Evolutionary conservation across 2,113 vertebrate genomes (phyloP).

Genomic region (Argyrosomus japonicus): DNA sequence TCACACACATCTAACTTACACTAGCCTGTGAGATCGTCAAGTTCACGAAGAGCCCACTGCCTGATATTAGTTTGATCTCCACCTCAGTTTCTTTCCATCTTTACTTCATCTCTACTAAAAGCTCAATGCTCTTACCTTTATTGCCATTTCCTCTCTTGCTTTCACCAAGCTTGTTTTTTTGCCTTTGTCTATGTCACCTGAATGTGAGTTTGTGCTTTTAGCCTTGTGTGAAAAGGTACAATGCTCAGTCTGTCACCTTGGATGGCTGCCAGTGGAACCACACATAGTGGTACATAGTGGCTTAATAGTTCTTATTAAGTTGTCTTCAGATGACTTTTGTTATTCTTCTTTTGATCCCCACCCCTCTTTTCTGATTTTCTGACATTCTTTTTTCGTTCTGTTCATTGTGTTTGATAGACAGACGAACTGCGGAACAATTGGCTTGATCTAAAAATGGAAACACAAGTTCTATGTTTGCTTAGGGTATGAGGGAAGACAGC

Average conservation of each 20-base stretch:
- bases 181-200: not conserved
- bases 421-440: not conserved
- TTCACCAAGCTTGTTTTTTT: not conserved
- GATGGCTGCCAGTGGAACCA: constrained; percentile 7
- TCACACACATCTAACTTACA: not conserved
- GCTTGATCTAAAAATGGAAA: constrained; percentile 29
- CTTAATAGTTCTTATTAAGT: constrained; percentile 2
- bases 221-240: constrained; percentile 24
- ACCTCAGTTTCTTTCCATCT: not conserved
- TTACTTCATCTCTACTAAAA: not conserved
- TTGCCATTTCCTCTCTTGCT: not conserved
- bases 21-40: not conserved
- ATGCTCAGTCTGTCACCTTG: constrained; percentile 20
- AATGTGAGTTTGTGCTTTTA: constrained; percentile 15
- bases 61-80: not conserved
- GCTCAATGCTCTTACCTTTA: not conserved
- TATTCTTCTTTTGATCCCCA: constrained; percentile 10
- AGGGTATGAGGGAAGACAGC: not conserved
- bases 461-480: not conserved
- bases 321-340: constrained; percentile 24
- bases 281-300: no score
- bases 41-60: not conserved
- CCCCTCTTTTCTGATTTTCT: not conserved
- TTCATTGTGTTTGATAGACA: constrained; percentile 26
- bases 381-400: not conserved